phyloP scores from a whole-genome alignment of 2,888 invertebrate genomes.

The Hirtodrosophila trivittata region DNA sequence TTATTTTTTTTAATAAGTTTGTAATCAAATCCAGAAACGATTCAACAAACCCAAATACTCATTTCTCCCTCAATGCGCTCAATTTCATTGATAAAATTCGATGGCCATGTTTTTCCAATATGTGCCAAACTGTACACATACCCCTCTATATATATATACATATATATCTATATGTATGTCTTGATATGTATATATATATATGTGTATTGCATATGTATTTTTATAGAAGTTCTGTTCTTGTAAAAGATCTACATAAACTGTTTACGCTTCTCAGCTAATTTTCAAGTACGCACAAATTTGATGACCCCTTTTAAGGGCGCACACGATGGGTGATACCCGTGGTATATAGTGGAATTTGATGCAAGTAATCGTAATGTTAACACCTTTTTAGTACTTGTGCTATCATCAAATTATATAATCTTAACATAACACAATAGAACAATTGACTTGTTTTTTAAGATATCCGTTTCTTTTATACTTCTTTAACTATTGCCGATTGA shows the following conservation, averaged over 20 bases:
- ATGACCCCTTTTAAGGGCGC: slow-evolving; percentile 21
- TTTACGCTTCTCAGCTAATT: slow-evolving; percentile 40
- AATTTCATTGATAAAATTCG: slow-evolving; percentile 66
- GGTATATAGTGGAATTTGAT: slow-evolving; percentile 2
- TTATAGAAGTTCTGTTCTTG: slow-evolving; percentile 2
- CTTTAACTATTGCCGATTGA: slow-evolving; percentile 5
- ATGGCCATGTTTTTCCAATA: slow-evolving; percentile 54
- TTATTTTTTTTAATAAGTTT: slow-evolving; percentile 2
- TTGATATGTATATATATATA: slow-evolving; percentile 12
- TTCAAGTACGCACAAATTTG: slow-evolving; percentile 22
- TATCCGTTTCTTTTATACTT: slow-evolving; percentile 11
- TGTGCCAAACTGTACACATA: slow-evolving; percentile 22
- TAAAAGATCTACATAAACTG: slow-evolving; percentile 24
- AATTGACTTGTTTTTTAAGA: slow-evolving; percentile 48
- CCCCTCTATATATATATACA: slow-evolving; percentile 3
- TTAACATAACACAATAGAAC: slow-evolving; percentile 43
- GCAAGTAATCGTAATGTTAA: slow-evolving; percentile 40
- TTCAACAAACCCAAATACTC: background rate
- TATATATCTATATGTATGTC: slow-evolving; percentile 5
- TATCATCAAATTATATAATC: slow-evolving; percentile 61
- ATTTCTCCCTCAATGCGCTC: background rate
- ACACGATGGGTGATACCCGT: background rate
- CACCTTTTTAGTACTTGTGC: slow-evolving; percentile 24
- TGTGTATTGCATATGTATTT: slow-evolving; percentile 13
- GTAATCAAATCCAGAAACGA: slow-evolving; percentile 12